Evolutionary conservation across 1,140 invertebrate species (phyloP).

Genomic region (Ganaspis sp.): DNA sequence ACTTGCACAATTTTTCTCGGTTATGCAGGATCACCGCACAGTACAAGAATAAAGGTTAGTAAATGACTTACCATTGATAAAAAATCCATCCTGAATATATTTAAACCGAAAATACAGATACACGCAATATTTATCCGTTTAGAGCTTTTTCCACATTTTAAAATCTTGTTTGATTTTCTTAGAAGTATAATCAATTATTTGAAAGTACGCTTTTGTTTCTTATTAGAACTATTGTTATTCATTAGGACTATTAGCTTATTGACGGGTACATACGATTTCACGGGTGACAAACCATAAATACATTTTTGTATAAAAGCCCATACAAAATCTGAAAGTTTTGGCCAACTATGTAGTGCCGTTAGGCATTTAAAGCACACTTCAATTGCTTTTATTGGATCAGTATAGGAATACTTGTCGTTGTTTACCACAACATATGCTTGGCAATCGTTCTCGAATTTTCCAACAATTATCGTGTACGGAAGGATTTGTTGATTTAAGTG

Average conservation of each 20-base stretch:
- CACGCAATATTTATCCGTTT: neutral
- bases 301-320: conserved; percentile 10
- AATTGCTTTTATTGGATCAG: neutral
- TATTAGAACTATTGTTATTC: too few species aligned
- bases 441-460: neutral
- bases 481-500: neutral
- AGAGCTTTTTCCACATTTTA: too few species aligned
- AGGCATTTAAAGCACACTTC: conserved; percentile 33
- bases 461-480: conserved; percentile 10
- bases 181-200: too few species aligned
- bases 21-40: neutral
- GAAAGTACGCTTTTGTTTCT: too few species aligned
- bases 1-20: neutral
- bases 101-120: too few species aligned
- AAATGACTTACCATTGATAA: neutral
- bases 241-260: neutral
- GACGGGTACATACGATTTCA: neutral
- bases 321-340: neutral
- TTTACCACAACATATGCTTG: conserved; percentile 9
- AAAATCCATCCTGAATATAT: neutral
- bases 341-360: conserved; percentile 4
- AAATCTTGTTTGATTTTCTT: too few species aligned
- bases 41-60: neutral
- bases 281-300: neutral
- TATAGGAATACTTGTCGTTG: neutral